These are phyloP conservation scores for Graptemys geographica DNA, from an alignment of 2,797 vertebrate species.

Conservation along the genomic window DNA sequence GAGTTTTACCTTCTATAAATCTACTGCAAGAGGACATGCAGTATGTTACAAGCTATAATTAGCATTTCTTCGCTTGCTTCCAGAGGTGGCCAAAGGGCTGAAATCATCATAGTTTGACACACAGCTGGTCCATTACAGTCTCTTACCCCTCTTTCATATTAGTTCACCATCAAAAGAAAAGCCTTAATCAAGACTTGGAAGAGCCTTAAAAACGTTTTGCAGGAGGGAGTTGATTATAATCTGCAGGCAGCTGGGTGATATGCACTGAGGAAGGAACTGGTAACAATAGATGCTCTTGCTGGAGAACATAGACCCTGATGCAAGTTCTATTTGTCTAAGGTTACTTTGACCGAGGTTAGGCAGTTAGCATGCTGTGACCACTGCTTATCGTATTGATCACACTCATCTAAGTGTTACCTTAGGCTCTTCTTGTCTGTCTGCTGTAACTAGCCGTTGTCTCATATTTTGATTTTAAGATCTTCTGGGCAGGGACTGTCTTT, in stretches of 20 bases:
- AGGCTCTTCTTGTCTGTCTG: not conserved
- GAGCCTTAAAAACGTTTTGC: not conserved
- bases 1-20: not conserved
- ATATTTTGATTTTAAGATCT: not conserved
- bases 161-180: constrained; percentile 26
- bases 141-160: not conserved
- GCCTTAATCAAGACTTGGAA: constrained; percentile 21
- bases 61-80: not conserved
- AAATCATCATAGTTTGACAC: not conserved
- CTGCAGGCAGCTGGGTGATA: constrained; percentile 16
- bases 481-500: not conserved
- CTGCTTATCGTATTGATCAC: not conserved
- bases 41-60: not conserved
- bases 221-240: not conserved
- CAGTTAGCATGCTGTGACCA: not conserved
- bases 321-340: not conserved
- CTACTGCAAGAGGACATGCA: not conserved
- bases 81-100: not conserved
- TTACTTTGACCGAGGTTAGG: not conserved
- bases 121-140: constrained; percentile 14
- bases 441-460: not conserved
- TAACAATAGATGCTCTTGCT: not conserved
- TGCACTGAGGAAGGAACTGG: constrained; percentile 11
- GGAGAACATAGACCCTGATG: not conserved
- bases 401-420: not conserved